These are phyloP conservation scores for Theocolax elegans DNA, from an alignment of 1,140 invertebrate species.

Conservation along the genomic window DNA sequence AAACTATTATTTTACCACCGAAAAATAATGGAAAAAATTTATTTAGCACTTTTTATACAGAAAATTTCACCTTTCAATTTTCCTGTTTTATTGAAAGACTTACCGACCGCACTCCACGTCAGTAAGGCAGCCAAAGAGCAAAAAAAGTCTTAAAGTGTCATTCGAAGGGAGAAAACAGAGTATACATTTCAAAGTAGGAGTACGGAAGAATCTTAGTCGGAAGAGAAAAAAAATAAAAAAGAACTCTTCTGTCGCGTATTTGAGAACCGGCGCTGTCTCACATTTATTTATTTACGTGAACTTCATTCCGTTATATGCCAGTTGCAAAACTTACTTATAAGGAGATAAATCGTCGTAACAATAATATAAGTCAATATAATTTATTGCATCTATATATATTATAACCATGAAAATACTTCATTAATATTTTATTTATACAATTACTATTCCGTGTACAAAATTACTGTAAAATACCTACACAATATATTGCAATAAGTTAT, in stretches of 20 bases:
- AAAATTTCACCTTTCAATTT: slow-evolving; percentile 22
- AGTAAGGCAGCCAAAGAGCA: slow-evolving; percentile 37
- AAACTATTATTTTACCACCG: slow-evolving; percentile 10
- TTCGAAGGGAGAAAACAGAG: slow-evolving; percentile 26
- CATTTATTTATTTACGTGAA: slow-evolving; percentile 24
- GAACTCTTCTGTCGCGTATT: slow-evolving; percentile 2
- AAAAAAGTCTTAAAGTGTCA: slow-evolving; percentile 24
- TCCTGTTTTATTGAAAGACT: slow-evolving; percentile 24
- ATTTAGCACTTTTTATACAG: neutral
- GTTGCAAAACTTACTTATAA: neutral
- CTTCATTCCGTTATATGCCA: neutral
- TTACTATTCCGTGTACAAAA: no score
- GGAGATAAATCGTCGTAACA: slow-evolving; percentile 6
- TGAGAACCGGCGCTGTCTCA: slow-evolving; percentile 2
- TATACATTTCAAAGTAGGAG: slow-evolving; percentile 15
- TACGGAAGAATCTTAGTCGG: slow-evolving; percentile 4
- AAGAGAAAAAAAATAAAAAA: neutral
- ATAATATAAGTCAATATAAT: neutral
- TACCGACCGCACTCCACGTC: slow-evolving; percentile 35
- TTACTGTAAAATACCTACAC: no score
- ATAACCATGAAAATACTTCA: no score
- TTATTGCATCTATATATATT: no score
- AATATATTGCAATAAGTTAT: no score
- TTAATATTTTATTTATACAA: no score
- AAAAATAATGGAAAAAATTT: slow-evolving; percentile 36